Conservation (phyloP, 1,140 invertebrate genomes). For the Orius insidiosus region DNA sequence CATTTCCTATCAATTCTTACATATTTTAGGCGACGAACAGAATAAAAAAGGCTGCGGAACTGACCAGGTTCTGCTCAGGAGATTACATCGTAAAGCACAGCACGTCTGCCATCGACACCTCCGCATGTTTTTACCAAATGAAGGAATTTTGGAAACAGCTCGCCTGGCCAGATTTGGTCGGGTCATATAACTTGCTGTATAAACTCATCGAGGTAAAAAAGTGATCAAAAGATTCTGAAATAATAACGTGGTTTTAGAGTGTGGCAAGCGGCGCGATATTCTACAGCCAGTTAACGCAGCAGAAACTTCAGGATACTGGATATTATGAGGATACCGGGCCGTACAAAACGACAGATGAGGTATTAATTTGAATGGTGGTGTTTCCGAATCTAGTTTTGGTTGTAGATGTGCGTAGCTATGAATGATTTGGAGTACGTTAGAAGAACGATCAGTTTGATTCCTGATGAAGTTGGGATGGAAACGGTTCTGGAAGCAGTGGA, state of each 20-base stretch:
- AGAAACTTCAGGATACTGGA: slow-evolving; percentile 58
- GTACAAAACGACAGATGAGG: slow-evolving; percentile 38
- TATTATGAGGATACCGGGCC: slow-evolving; percentile 65
- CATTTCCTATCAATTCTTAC: slow-evolving; percentile 1
- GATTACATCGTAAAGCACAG: slow-evolving; percentile 74
- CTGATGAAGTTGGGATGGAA: slow-evolving; percentile 36
- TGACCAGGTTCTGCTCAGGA: slow-evolving; percentile 50
- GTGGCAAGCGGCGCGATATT: slow-evolving; percentile 64
- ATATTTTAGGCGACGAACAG: slow-evolving; percentile 26
- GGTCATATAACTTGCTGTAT: slow-evolving; percentile 38
- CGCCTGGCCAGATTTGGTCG: slow-evolving; percentile 42
- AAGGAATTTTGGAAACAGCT: slow-evolving; percentile 53
- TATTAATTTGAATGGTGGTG: slow-evolving; percentile 19
- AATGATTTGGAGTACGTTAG: slow-evolving; percentile 90
- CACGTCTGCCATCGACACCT: slow-evolving; percentile 80
- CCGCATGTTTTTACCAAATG: slow-evolving; percentile 68
- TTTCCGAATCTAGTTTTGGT: neutral
- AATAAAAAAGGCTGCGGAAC: slow-evolving; percentile 46
- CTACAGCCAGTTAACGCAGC: slow-evolving; percentile 68
- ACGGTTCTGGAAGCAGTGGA: slow-evolving; percentile 33
- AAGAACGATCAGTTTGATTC: slow-evolving; percentile 42
- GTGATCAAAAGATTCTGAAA: no score
- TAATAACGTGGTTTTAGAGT: slow-evolving; percentile 36
- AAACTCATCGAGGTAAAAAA: slow-evolving; percentile 47
- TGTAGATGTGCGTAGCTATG: slow-evolving; percentile 70